Evolutionary conservation across 2,113 vertebrate genomes (phyloP).

Genomic region (Falcunculus frontatus): DNA sequence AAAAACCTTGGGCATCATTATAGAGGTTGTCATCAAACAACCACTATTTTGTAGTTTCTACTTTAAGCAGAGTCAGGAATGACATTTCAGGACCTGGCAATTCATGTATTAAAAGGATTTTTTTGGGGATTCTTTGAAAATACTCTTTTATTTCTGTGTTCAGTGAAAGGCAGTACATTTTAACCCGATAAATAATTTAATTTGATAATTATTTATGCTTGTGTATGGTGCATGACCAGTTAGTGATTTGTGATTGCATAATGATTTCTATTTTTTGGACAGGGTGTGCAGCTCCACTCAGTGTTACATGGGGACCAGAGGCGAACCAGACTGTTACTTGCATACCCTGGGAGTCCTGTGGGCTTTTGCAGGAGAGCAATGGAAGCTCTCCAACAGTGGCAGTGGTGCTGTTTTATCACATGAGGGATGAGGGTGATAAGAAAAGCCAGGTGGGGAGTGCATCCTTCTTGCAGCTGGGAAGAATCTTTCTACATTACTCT

Average conservation of each 20-base stretch:
- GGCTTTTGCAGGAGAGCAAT: not conserved
- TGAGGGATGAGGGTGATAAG: rapidly evolving
- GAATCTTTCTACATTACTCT: not conserved
- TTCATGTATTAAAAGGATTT: not conserved
- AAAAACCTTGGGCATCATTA: not conserved
- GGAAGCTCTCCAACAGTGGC: not conserved
- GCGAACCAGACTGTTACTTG: not conserved
- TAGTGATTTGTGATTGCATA: not conserved
- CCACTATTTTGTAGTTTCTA: not conserved
- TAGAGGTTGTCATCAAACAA: not conserved
- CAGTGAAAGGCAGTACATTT: not conserved
- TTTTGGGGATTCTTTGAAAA: not conserved
- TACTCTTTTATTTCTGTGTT: not conserved
- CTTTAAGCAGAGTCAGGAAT: not conserved
- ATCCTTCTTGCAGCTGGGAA: rapidly evolving
- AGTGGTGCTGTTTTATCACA: not conserved
- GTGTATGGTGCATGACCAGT: not conserved
- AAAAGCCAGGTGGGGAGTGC: not conserved
- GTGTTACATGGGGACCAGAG: rapidly evolving
- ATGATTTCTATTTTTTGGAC: not conserved
- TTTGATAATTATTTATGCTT: not conserved
- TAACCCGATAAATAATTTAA: not conserved
- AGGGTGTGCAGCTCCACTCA: not conserved
- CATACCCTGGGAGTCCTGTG: not conserved
- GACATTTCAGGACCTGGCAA: not conserved